A percentile compares a stretch with the other conserved stretches of the same genome.
Conservation (phyloP, 2,113 vertebrate species). For the Progne subis region DNA sequence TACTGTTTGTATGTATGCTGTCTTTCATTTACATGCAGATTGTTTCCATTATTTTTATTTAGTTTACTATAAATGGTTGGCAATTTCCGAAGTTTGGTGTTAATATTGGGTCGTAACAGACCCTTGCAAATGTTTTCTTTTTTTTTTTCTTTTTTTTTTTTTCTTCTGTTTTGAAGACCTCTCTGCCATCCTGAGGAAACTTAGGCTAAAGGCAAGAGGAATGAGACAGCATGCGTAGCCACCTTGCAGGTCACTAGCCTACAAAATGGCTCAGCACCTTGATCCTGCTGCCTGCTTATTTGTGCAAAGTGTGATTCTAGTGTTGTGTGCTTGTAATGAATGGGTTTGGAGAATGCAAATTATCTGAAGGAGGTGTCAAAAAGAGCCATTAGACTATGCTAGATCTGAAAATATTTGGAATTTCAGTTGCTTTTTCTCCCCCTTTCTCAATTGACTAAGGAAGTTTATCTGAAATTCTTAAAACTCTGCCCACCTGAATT, state of each 20-base stretch:
- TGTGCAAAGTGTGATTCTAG: background rate
- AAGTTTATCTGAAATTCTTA: background rate
- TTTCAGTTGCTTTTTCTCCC: background rate
- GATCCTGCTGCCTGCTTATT: background rate
- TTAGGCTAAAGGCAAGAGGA: background rate
- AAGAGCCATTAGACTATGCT: background rate
- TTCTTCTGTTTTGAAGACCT: background rate
- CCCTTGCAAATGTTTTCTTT: background rate
- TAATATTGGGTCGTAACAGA: background rate
- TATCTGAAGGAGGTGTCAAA: background rate
- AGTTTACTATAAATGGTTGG: background rate
- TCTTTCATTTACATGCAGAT: background rate
- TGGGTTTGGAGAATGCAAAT: background rate
- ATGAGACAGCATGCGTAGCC: background rate
- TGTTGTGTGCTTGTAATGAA: background rate
- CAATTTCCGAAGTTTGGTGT: background rate
- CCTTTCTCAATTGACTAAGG: background rate
- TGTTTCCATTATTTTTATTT: background rate
- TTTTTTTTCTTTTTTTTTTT: background rate
- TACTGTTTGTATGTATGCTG: background rate
- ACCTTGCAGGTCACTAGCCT: background rate
- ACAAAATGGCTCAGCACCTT: background rate
- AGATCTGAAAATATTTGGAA: background rate
- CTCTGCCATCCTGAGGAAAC: background rate
- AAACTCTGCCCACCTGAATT: background rate